phyloP scores from a whole-genome alignment of 2,113 vertebrate genomes.

The Odocoileus virginianus region DNA sequence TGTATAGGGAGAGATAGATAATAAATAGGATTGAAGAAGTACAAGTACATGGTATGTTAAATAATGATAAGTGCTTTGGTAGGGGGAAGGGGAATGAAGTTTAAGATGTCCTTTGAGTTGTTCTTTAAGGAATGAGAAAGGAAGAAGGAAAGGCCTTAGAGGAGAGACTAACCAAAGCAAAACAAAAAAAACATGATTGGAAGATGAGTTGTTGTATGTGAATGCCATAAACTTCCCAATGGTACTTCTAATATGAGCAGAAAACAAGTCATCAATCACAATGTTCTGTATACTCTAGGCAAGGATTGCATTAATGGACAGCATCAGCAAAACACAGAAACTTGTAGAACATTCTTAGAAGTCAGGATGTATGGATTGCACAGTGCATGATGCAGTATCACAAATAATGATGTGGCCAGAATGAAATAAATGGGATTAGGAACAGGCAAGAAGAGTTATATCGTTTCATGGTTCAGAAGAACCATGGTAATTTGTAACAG shows the following conservation, averaged over 20 bases:
- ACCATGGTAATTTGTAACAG: background rate
- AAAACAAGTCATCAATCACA: background rate
- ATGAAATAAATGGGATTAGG: background rate
- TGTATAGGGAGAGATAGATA: background rate
- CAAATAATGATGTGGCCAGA: background rate
- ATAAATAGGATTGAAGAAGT: background rate
- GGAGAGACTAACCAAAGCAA: background rate
- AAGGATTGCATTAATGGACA: background rate
- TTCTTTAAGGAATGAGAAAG: background rate
- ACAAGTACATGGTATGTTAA: background rate
- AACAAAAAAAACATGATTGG: background rate
- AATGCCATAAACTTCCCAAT: background rate
- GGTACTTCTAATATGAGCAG: background rate
- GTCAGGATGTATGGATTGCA: fast-evolving
- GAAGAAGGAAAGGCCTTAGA: background rate
- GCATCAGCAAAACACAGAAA: background rate
- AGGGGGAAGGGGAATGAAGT: too few species aligned
- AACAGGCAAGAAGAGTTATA: background rate
- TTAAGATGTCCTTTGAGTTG: background rate
- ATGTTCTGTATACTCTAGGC: background rate
- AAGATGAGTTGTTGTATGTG: background rate
- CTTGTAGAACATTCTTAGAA: background rate
- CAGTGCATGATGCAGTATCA: background rate
- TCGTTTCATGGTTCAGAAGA: background rate
- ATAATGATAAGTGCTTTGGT: background rate